Conservation (phyloP, 2,113 vertebrate genomes). For the Tragelaphus imberbis region DNA sequence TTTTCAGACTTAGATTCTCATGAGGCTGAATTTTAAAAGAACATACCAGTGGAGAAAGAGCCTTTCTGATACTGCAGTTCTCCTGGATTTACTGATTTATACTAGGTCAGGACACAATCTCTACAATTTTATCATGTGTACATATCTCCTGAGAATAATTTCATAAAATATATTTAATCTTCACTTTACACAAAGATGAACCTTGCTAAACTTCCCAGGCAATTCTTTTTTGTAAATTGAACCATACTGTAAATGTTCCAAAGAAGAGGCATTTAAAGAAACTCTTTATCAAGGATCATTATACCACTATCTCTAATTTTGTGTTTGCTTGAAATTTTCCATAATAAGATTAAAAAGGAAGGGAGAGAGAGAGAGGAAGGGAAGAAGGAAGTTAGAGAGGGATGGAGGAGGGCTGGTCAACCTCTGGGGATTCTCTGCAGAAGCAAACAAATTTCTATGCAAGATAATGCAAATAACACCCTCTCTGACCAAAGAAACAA, state of each 20-base stretch:
- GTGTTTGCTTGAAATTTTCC: not conserved
- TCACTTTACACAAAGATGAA: slow-evolving; percentile 24
- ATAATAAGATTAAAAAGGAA: not conserved
- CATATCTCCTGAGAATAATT: slow-evolving; percentile 11
- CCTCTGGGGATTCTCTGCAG: not conserved
- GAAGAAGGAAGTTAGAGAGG: too few relatives aligned
- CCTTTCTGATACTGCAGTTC: not conserved
- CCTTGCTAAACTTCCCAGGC: slow-evolving; percentile 26
- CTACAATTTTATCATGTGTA: not conserved
- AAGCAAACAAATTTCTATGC: not conserved
- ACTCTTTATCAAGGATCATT: slow-evolving; percentile 11
- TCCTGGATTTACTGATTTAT: not conserved
- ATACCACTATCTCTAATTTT: not conserved
- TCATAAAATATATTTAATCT: slow-evolving; percentile 49
- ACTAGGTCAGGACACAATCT: not conserved
- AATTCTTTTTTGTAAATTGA: not conserved
- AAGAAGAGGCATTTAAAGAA: slow-evolving; percentile 32
- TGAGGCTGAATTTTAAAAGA: not conserved
- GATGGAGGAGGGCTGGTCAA: not conserved
- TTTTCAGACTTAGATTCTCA: not conserved
- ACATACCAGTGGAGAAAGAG: not conserved
- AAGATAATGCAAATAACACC: not conserved
- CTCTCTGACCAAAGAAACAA: not conserved
- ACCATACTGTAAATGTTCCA: not conserved
- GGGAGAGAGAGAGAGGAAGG: too few relatives aligned